These are phyloP conservation scores for Platichthys stellatus DNA, from an alignment of 2,113 vertebrate species.

Conservation along the genomic window DNA sequence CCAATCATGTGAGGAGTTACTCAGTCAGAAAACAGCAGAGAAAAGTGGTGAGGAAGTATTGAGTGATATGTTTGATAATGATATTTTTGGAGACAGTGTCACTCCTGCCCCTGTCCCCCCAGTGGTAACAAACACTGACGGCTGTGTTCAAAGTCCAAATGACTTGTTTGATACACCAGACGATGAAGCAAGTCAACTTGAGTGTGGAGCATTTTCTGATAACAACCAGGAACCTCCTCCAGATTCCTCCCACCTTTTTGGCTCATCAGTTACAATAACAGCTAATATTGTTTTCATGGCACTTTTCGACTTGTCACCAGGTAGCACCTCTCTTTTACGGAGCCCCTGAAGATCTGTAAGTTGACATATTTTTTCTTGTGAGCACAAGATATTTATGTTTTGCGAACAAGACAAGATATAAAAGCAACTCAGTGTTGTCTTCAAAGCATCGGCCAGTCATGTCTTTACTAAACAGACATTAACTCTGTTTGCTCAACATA, in stretches of 20 bases:
- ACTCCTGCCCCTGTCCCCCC: constrained; percentile 9
- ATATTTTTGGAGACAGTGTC: constrained; percentile 1
- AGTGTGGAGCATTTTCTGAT: neutral
- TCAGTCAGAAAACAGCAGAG: neutral
- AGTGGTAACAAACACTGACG: neutral
- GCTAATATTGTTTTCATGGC: no score
- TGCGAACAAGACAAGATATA: no score
- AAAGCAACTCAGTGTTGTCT: no score
- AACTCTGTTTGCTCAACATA: no score
- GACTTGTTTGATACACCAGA: neutral
- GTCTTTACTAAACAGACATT: no score
- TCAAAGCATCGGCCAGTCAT: no score
- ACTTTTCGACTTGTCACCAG: no score
- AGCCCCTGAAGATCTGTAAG: no score
- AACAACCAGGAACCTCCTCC: constrained; percentile 9
- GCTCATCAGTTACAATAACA: neutral
- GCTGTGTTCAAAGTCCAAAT: constrained; percentile 5
- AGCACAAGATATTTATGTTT: no score
- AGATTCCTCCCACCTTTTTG: constrained; percentile 19
- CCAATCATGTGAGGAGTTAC: neutral
- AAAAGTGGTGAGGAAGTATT: constrained; percentile 10
- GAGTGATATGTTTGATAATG: constrained; percentile 14
- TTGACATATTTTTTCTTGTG: no score
- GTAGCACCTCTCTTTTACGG: no score
- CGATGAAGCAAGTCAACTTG: neutral